phyloP scores from a whole-genome alignment of 2,113 vertebrate genomes.

The Gymnocephalus cernua region DNA sequence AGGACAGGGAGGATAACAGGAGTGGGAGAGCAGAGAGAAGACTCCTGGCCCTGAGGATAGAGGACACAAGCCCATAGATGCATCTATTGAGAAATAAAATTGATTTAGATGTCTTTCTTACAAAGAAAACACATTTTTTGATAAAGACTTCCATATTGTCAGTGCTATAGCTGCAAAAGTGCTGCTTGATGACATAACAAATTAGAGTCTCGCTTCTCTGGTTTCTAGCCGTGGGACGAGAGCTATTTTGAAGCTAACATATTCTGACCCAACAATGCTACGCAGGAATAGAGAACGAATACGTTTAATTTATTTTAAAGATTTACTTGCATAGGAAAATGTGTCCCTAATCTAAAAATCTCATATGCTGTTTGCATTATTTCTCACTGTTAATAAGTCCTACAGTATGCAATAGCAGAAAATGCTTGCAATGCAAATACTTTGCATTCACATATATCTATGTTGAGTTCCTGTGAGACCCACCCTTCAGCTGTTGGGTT shows the following conservation, averaged over 20 bases:
- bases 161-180: conserved; percentile 24
- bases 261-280: conserved; percentile 41
- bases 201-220: conserved; percentile 44
- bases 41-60: conserved; percentile 20
- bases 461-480: conserved; percentile 15
- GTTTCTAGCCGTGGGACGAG: conserved; percentile 45
- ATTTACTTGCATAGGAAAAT: not conserved
- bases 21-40: conserved; percentile 25
- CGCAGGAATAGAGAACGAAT: conserved; percentile 10
- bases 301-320: not conserved
- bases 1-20: conserved; percentile 13
- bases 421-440: conserved; percentile 18
- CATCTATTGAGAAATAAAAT: conserved; percentile 18
- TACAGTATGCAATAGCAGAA: not conserved
- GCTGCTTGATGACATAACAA: conserved; percentile 56
- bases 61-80: conserved; percentile 2
- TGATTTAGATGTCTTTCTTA: not conserved
- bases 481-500: conserved; percentile 20
- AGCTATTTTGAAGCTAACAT: conserved; percentile 32
- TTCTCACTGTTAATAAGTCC: not conserved
- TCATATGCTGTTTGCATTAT: not conserved
- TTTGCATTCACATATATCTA: not conserved
- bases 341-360: not conserved
- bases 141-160: conserved; percentile 3
- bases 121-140: conserved; percentile 1